phyloP scores from a whole-genome alignment of 2,888 invertebrate genomes.

The Caenorhabditis uteleia region DNA sequence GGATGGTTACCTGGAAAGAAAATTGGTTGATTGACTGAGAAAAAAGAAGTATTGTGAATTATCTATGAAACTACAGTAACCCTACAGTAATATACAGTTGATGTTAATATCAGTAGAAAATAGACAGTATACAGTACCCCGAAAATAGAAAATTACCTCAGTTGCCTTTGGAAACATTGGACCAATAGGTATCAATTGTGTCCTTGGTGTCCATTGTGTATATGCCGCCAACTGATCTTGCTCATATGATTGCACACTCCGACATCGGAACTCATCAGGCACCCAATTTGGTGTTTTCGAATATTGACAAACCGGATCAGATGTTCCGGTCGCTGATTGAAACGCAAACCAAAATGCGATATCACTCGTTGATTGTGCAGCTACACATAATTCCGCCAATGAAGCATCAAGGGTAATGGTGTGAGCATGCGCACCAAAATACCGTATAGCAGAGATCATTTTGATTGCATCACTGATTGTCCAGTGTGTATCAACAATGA shows the following conservation, averaged over 20 bases:
- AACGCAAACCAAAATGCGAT: conserved; percentile 46
- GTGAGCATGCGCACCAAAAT: conserved; percentile 36
- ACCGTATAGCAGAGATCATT: conserved; percentile 33
- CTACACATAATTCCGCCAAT: conserved; percentile 43
- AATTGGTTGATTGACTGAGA: neutral
- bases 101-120: neutral
- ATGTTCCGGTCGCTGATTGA: conserved; percentile 42
- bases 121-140: neutral
- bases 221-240: conserved; percentile 29
- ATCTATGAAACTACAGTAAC: too few relatives aligned
- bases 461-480: conserved; percentile 33
- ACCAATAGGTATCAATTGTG: conserved; percentile 43
- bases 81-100: too few relatives aligned
- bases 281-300: conserved; percentile 26
- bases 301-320: conserved; percentile 26
- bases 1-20: conserved; percentile 38
- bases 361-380: conserved; percentile 44
- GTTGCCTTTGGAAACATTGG: conserved; percentile 43
- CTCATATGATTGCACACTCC: conserved; percentile 25
- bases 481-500: conserved; percentile 47
- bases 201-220: conserved; percentile 43
- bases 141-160: conserved; percentile 18
- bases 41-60: too few relatives aligned
- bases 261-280: conserved; percentile 18
- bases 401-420: conserved; percentile 49